Evolutionary conservation across 1,140 invertebrate genomes (phyloP).

Genomic region (Drosophila jambulina): DNA sequence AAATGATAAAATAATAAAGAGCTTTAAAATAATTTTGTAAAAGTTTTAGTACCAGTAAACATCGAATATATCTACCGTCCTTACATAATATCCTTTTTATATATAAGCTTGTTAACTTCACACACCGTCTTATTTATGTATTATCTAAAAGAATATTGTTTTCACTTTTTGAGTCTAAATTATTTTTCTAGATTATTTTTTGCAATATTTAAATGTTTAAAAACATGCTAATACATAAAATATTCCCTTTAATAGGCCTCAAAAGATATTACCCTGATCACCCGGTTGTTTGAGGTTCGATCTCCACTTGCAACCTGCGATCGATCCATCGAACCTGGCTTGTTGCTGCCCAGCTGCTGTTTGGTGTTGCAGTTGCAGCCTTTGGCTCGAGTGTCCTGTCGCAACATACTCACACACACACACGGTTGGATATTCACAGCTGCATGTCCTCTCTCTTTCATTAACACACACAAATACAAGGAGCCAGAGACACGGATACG

Average conservation of each 20-base stretch:
- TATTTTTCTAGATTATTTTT: too few species aligned
- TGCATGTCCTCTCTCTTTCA: constrained; percentile 58
- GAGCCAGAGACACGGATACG: constrained; percentile 35
- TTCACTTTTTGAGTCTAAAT: too few species aligned
- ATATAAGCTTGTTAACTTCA: too few species aligned
- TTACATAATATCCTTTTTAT: too few species aligned
- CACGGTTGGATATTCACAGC: constrained; percentile 32
- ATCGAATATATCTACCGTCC: too few species aligned
- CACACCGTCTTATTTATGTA: too few species aligned
- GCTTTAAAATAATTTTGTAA: too few species aligned
- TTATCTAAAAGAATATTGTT: too few species aligned
- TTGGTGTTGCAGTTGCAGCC: constrained; percentile 26
- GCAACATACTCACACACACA: constrained; percentile 3
- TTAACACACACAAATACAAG: constrained; percentile 36
- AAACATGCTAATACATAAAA: too few species aligned
- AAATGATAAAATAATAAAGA: too few species aligned
- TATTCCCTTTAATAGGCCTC: not conserved
- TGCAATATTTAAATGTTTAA: too few species aligned
- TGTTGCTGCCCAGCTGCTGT: constrained; percentile 27
- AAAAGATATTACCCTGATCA: not conserved
- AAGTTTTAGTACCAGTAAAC: too few species aligned
- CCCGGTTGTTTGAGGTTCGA: constrained; percentile 28
- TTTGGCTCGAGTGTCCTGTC: constrained; percentile 56
- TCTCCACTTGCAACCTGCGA: constrained; percentile 40
- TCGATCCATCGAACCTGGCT: constrained; percentile 43